Conservation (phyloP, 2,797 vertebrate species). For the Manis javanica region DNA sequence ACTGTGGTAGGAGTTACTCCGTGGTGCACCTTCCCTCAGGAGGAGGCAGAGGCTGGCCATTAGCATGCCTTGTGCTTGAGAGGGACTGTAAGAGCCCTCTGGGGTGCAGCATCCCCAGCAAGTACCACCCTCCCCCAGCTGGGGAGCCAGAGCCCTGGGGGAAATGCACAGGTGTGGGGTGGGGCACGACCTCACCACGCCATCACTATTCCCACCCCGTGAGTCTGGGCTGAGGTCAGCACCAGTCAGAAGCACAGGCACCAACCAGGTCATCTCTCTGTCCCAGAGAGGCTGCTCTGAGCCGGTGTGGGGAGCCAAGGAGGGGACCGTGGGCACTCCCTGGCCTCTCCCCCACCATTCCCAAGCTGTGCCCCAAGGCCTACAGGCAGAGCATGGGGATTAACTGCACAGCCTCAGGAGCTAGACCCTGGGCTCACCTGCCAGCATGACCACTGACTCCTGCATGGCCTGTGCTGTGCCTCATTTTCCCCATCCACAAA, state of each 20-base stretch:
- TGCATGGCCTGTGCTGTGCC: background rate
- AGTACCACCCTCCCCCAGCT: background rate
- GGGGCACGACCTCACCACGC: background rate
- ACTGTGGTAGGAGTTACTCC: background rate
- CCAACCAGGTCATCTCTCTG: background rate
- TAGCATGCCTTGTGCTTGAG: background rate
- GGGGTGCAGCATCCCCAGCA: background rate
- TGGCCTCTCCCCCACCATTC: background rate
- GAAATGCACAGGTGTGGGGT: accelerated
- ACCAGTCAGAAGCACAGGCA: background rate
- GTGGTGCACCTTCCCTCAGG: no score
- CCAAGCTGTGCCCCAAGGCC: no score
- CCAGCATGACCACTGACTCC: background rate
- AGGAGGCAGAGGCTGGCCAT: background rate
- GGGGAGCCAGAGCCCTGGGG: background rate
- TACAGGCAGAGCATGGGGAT: no score
- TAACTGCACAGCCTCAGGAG: background rate
- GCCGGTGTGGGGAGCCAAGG: background rate
- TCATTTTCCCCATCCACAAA: background rate
- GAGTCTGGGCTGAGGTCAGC: background rate
- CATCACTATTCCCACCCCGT: background rate
- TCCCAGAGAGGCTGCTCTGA: background rate
- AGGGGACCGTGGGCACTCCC: background rate
- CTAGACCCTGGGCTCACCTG: background rate
- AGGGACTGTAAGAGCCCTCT: no score